These are phyloP conservation scores for Orthonevra nobilis DNA, from an alignment of 2,888 invertebrate species.

Conservation along the genomic window DNA sequence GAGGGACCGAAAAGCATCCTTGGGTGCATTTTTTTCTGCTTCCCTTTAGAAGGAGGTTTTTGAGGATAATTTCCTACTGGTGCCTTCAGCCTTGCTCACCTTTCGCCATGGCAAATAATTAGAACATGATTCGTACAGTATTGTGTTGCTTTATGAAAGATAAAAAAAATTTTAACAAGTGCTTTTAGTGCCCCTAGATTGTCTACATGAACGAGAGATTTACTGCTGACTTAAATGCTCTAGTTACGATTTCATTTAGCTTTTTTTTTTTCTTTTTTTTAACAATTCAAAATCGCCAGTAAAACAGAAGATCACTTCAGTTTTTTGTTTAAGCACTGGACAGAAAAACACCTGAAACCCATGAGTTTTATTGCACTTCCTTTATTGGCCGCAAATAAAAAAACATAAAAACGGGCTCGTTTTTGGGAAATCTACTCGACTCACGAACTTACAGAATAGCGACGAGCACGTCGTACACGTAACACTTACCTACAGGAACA, in stretches of 20 bases:
- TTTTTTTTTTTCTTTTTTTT: no score
- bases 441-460: no score
- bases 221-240: conserved; percentile 20
- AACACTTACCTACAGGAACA: background rate
- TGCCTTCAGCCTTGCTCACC: conserved; percentile 18
- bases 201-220: conserved; percentile 23
- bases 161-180: no score
- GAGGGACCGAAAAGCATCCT: conserved; percentile 54
- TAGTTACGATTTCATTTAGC: conserved; percentile 6
- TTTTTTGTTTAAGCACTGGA: conserved; percentile 18
- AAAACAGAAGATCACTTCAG: no score
- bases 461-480: no score
- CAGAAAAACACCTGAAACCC: conserved; percentile 35
- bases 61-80: conserved; percentile 50
- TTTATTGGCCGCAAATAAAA: conserved; percentile 52
- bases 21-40: conserved; percentile 27
- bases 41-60: conserved; percentile 12
- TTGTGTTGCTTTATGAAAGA: conserved; percentile 29
- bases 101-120: conserved; percentile 44
- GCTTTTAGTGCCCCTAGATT: conserved; percentile 36
- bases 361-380: conserved; percentile 22
- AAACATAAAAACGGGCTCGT: no score
- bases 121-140: conserved; percentile 41
- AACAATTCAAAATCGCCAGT: background rate
- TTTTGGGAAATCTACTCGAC: no score